Evolutionary conservation across 2,797 vertebrate species (phyloP), one percentile per base, ranked within the genome.

Genomic region (Mus caroli): DNA sequence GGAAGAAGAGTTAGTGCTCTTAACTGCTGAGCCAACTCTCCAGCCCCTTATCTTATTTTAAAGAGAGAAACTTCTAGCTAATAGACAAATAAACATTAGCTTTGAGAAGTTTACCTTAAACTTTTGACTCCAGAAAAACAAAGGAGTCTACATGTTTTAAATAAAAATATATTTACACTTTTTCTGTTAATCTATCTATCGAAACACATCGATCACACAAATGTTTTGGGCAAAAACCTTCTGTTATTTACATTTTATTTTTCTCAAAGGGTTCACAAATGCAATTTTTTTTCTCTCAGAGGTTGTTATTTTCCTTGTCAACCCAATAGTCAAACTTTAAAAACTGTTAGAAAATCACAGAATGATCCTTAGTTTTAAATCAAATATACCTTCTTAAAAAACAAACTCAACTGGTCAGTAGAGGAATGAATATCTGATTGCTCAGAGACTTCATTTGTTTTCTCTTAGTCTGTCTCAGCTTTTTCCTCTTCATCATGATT

Each of bases 101-200:
- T 94, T 83, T 95, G 26, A 15, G 40, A 94, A 86, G 58, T 94
- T 93, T 97, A 90, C 95, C 97, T 62, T 97, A 93, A 96, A 91
- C 94, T 89, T 95, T 88, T 90, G 91, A 24, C 88, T 97, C 96
- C 91, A 95, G 91, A 98, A 96, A 97, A 97, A 88, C 62, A 94
- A 93, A 94, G 24, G 1, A 0, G 13, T 96, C 69, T 97, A 97
- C 94, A 80, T 97, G 94, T n/a, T 97, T 83, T 92, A 97, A 97
- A 91, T 94, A 97, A 96, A 98, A 80, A 84, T 79, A 93, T 97
- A 94, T 95, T 97, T 97, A 97, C 62, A 90, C 96, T 71, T 3
- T 92, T 95, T 60, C 90, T 95, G 62, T 94, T 97, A 97, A 97
- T 97, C 79, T 97, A 69, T 28, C 78, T 95, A 64, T 96, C 13